phyloP scores from a whole-genome alignment of 2,888 invertebrate species.

The Ormyrus thymus region DNA sequence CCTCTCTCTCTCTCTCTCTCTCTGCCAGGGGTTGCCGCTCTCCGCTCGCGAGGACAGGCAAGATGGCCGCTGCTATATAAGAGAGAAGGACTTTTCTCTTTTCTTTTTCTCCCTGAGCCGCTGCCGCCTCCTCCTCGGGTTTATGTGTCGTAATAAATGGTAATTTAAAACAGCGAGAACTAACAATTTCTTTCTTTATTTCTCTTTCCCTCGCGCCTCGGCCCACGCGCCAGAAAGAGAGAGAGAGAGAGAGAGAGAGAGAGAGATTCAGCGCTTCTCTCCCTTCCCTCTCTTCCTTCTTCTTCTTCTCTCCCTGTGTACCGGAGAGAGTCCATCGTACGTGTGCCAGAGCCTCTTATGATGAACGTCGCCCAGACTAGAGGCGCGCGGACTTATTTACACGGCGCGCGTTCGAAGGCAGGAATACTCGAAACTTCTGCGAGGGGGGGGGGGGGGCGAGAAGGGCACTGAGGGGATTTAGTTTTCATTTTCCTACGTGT shows the following conservation, averaged over 20 bases:
- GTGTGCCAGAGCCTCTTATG: conserved; percentile 45
- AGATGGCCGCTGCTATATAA: conserved; percentile 71
- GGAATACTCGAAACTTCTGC: conserved; percentile 35
- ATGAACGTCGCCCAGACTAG: conserved; percentile 47
- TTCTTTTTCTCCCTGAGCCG: conserved; percentile 56
- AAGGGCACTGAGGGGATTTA: conserved; percentile 48
- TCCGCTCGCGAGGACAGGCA: conserved; percentile 62
- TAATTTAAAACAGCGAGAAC: conserved; percentile 76
- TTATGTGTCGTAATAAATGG: conserved; percentile 75
- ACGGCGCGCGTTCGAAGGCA: neutral
- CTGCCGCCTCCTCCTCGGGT: conserved; percentile 64
- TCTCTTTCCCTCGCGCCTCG: conserved; percentile 60
- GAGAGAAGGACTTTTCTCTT: conserved; percentile 32
- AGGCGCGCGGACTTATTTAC: conserved; percentile 31
- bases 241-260: conserved; percentile 15
- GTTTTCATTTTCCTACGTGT: conserved; percentile 52
- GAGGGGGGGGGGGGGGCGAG: conserved; percentile 40
- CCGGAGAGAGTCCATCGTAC: conserved; percentile 53
- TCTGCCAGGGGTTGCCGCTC: conserved; percentile 50
- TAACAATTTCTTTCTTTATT: conserved; percentile 75
- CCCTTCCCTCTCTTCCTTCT: conserved; percentile 45
- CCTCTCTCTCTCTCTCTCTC: neutral
- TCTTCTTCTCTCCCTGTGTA: neutral
- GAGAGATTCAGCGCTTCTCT: conserved; percentile 29
- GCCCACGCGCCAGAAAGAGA: conserved; percentile 9